Base-by-base conservation (phyloP, 2,797 vertebrate species). In the Hipposideros larvatus region DNA sequence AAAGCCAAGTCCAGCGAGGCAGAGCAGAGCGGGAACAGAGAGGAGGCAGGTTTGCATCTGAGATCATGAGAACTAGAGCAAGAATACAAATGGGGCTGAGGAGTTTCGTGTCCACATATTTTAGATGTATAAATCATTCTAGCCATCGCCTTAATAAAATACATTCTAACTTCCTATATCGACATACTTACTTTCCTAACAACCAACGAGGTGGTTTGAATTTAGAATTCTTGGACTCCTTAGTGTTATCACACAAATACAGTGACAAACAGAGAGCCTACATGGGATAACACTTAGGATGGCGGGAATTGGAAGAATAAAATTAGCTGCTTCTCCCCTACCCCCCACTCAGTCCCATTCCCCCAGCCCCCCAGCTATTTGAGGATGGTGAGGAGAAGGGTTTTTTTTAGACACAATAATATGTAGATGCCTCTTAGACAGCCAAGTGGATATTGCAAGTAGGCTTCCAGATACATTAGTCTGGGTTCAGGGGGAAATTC, bases 191-290 rank as follows among this genome's bases (percentile, higher is more conserved):
- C 2, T 61, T 90, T 68, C 16, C 34, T 66, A 79, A 59, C 10
- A 73, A 43, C 0, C 8, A 0, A 55, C 14, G 82, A 61, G 4
- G 2, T 24, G 13, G 1, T 37, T 43, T 48, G 19, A 61, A 46
- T 37, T 53, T 87, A 24, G 13, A 68, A 31, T 59, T n/a, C 13
- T 55, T 83, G 19, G 15, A 48, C 10, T 57, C 22, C 10, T 46
- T 66, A 66, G 28, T 48, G 28, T 63, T 46, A 7, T 26, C 26
- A 73, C 66, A 55, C 74, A 51, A 18, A 77, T 63, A n/a, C 31
- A 55, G 1, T 8, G 14, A 13, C 5, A 46, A 34, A 73, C 22
- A 41, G 11, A 11, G 1, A 19, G 11, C 26, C 5, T 7, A 0
- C 8, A 73, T 19, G 2, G 15, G 7, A 85, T 34, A 89, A 1